phyloP scores from a whole-genome alignment of 2,113 vertebrate genomes.

The Orientallactaga bullata region DNA sequence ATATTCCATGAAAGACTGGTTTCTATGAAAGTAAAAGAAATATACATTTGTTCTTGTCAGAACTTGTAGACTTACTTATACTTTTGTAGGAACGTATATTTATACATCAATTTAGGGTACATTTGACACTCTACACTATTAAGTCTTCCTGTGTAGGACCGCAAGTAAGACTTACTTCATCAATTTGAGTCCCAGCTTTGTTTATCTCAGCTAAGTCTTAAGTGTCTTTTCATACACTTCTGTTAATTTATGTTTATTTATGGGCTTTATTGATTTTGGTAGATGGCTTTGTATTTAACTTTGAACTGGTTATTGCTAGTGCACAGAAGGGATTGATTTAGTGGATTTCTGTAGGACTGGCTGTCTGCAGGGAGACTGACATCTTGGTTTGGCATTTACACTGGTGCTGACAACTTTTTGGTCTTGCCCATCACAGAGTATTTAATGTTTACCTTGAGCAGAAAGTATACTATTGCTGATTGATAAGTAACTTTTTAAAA shows the following conservation, averaged over 20 bases:
- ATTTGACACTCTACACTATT: background rate
- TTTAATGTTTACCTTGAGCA: background rate
- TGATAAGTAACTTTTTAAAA: background rate
- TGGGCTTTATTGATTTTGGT: background rate
- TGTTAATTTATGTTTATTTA: background rate
- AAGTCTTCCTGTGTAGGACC: background rate
- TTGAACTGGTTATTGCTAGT: background rate
- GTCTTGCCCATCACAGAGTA: background rate
- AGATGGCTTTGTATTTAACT: background rate
- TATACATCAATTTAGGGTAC: background rate
- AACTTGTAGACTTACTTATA: background rate
- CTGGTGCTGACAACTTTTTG: background rate
- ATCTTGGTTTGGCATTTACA: background rate
- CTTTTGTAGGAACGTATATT: background rate
- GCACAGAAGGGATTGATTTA: background rate
- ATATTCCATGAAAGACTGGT: background rate
- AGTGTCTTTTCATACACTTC: background rate
- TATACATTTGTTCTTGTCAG: background rate
- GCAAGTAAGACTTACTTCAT: background rate
- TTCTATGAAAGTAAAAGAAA: background rate
- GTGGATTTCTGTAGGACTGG: background rate
- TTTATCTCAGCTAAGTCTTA: background rate
- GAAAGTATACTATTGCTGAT: background rate
- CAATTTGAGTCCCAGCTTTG: background rate
- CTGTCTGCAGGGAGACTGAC: background rate